Base-by-base conservation (phyloP, 2,797 vertebrate genomes). In the Amblyopsis hoosieri region DNA sequence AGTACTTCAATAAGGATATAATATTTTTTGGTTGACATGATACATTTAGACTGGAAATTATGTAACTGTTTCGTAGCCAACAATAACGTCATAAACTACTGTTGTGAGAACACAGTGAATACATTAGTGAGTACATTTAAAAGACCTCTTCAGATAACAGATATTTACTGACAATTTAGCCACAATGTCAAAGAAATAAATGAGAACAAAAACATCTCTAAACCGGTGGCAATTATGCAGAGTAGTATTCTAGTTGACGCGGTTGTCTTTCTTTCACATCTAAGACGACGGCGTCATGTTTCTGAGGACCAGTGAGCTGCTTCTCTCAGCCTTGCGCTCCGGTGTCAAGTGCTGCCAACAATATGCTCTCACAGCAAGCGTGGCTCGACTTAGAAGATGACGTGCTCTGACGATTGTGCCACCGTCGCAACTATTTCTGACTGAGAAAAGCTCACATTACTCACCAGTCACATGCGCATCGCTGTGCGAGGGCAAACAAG, bases 311-410 rank as follows among this genome's bases (percentile, higher is more conserved):
- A 65, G 79, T 64, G 78, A 87, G 83, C 83, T 53, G 84, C 80
- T 78, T 83, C 83, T 74, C 83, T 86, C 84, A 85, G 76, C 76
- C 73, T 70, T 60, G 45, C 49, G 64, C 84, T 80, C 79, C 55
- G 3, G 73, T 86, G 87, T 91, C 89, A 92, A 91, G 90, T 90
- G 88, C 85, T 76, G 84, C 87, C 89, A 87, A 92, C 89, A 92
- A 91, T 91, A 90, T 87, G 82, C 85, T 90, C 88, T 92, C 81
- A 86, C 79, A 61, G 78, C 76, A 76, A 89, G 86, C 79, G 82
- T 78, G 23, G 83, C 83, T 89, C 81, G 63, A 87, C 83, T 88
- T 80, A 48, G 65, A 62, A 81, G 84, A 83, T 75, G 57, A 64
- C 77, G 71, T 67, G 82, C 87, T 87, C 76, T 75, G 4, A 51